phyloP scores from a whole-genome alignment of 2,797 vertebrate species.

The Odontamblyopus rebecca region DNA sequence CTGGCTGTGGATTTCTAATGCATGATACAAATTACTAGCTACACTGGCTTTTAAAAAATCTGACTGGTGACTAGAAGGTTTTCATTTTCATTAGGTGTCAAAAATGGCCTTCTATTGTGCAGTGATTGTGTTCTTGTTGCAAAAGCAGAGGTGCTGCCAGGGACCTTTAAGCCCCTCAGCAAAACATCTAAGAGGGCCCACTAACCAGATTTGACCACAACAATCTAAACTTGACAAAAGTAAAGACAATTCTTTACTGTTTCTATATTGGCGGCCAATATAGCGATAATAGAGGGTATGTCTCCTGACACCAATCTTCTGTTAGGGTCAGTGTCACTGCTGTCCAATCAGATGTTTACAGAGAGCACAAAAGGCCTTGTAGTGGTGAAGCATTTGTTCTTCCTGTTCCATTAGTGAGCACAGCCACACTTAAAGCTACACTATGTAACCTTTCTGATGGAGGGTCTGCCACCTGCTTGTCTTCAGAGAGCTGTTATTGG shows the following conservation, averaged over 20 bases:
- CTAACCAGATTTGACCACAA: neutral
- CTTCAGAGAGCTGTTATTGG: too few species aligned
- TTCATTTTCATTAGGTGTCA: neutral
- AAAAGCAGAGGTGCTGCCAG: neutral
- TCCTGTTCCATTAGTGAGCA: too few species aligned
- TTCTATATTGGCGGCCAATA: neutral
- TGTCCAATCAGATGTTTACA: too few species aligned
- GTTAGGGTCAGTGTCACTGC: too few species aligned
- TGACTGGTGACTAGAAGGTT: neutral
- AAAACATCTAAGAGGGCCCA: neutral
- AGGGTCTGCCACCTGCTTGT: too few species aligned
- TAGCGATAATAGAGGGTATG: neutral
- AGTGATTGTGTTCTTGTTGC: neutral
- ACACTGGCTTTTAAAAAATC: neutral
- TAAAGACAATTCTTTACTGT: too few species aligned
- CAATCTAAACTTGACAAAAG: neutral
- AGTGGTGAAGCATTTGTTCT: too few species aligned
- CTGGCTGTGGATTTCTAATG: slow-evolving; percentile 43
- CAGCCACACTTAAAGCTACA: too few species aligned
- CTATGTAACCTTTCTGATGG: too few species aligned
- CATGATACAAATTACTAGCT: neutral
- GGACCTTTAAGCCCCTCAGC: neutral
- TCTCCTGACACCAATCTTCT: too few species aligned
- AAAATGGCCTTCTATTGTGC: neutral
- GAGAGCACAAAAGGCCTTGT: too few species aligned